phyloP scores from a whole-genome alignment of 53 echinoderm and acorn worm genomes.

The Hippasteria phrygiana region DNA sequence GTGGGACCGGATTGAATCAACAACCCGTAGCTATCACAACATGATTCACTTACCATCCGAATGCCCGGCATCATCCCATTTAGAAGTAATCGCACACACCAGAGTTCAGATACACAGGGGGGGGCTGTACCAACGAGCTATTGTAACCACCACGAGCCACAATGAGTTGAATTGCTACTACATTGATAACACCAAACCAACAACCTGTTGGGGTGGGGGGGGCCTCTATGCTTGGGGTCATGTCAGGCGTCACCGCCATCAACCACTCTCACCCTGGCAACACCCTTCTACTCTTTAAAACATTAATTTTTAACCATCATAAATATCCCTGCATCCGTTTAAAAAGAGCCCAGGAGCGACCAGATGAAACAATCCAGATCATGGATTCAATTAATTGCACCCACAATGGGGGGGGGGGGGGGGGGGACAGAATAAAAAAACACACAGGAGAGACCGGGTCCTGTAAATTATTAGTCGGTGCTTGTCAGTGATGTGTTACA shows the following conservation, averaged over 20 bases:
- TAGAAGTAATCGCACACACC: neutral
- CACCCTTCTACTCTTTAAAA: constrained; percentile 28
- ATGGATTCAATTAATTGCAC: constrained; percentile 64
- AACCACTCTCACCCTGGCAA: neutral
- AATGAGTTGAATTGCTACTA: no score
- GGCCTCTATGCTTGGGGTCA: neutral
- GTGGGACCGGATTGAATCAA: neutral
- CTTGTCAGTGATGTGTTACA: constrained; percentile 70
- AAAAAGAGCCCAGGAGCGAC: constrained; percentile 58
- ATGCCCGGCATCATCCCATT: constrained; percentile 61
- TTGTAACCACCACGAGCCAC: no score
- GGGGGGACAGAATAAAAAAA: neutral
- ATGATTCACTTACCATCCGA: constrained; percentile 46
- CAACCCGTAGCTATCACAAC: neutral
- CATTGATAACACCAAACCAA: neutral
- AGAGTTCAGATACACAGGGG: neutral
- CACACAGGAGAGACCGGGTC: neutral
- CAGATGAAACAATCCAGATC: constrained; percentile 70
- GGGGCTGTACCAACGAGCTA: no score
- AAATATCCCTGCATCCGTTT: constrained; percentile 53
- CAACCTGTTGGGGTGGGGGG: constrained; percentile 8
- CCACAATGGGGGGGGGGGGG: constrained; percentile 34
- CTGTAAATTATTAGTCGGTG: constrained; percentile 66
- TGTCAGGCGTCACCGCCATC: neutral
- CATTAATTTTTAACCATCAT: constrained; percentile 70